Evolutionary conservation across 1,140 invertebrate species (phyloP).

Genomic region (Caenorhabditis tropicalis): DNA sequence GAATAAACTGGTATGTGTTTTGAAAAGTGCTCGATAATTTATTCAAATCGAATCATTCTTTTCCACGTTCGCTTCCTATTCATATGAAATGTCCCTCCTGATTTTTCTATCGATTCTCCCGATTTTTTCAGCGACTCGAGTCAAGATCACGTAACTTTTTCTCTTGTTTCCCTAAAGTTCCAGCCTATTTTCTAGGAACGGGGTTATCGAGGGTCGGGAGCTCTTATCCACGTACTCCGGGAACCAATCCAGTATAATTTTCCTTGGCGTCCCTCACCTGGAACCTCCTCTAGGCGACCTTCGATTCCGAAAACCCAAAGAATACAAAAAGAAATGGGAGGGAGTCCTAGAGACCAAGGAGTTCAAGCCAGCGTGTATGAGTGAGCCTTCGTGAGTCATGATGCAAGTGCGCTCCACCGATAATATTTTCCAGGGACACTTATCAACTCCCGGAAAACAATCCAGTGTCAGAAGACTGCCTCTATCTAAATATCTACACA

Average conservation of each 20-base stretch:
- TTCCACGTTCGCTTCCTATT: too few relatives aligned
- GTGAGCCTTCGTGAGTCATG: neutral
- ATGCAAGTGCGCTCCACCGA: neutral
- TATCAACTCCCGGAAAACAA: neutral
- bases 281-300: conserved; percentile 44
- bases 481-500: conserved; percentile 52
- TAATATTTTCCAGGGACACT: neutral
- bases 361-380: neutral
- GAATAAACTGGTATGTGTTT: neutral
- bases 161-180: too few relatives aligned
- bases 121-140: too few relatives aligned
- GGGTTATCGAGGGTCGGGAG: neutral
- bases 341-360: conserved; percentile 32
- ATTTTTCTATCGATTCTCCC: too few relatives aligned
- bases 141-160: too few relatives aligned
- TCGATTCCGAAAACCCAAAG: neutral
- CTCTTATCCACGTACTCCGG: neutral
- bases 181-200: too few relatives aligned
- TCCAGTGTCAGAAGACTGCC: conserved; percentile 49
- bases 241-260: neutral
- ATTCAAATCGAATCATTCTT: too few relatives aligned
- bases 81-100: too few relatives aligned
- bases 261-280: conserved; percentile 48
- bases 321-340: neutral
- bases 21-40: too few relatives aligned